Evolutionary conservation across 2,888 invertebrate genomes (phyloP), one percentile per base, ranked within the genome.

Genomic region (Gortyna flavago): DNA sequence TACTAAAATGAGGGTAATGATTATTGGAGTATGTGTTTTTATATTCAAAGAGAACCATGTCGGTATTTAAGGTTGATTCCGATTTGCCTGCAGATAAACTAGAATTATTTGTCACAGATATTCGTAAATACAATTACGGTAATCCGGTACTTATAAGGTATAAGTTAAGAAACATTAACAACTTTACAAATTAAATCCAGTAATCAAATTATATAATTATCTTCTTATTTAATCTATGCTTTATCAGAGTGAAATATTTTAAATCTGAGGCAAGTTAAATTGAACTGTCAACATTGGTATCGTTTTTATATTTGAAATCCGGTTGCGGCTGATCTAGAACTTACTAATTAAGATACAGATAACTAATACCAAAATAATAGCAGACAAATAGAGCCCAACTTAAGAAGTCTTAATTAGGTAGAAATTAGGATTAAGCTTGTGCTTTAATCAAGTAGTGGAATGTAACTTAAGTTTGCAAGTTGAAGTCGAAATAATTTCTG

Each of bases 181-280:
- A 54, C n/a, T 54, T 18, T 35, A 32, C 16, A 54, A 54, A 59
- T 81, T 29, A 68, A 71, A 72, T 38, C 9, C 7, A 18, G 13
- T 29, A 4, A n/a, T 44, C 16, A 51, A 51, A 59, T 68, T 48
- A 80, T 51, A 41, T 70, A 35, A 68, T 64, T 70, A 44, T 54
- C 48, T 62, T n/a, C 21, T 62, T 62, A 48, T 21, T 57, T 21
- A 62, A 67, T 62, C 66, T 51, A 29, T 62, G 35, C 41, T 79
- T 59, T 54, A 71, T 64, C 84, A 68, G 44, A 59, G 59, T 61
- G 51, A 54, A 68, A 25, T 66, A 51, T 64, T 18, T 68, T 21
- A 9, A 59, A 80, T 80, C 69, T 16, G 70, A 67, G 41, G n/a
- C 25, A 57, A 67, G 38, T 51, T 67, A 73, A 71, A 66, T 84